A percentile compares a stretch with the other conserved stretches of the same genome.
phyloP scores from a whole-genome alignment of 2,888 invertebrate species.

The Hyalella azteca region DNA sequence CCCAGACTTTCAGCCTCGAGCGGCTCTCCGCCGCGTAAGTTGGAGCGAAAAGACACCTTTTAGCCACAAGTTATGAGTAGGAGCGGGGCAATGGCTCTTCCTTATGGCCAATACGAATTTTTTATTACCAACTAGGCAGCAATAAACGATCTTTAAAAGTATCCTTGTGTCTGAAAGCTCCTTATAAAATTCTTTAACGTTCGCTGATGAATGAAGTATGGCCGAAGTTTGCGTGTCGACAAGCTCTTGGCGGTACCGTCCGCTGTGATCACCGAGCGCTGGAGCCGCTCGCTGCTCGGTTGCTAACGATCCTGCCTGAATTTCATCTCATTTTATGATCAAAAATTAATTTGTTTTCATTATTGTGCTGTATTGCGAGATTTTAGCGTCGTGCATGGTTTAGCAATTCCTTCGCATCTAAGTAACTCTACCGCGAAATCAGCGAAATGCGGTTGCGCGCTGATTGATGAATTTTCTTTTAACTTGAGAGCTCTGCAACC shows the following conservation, averaged over 20 bases:
- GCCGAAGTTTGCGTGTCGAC: not conserved
- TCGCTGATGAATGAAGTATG: not conserved
- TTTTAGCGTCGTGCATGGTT: no score
- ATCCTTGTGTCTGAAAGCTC: not conserved
- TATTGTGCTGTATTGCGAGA: no score
- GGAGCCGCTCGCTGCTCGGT: no score
- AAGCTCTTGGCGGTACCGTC: not conserved
- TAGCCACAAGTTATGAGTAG: slow-evolving; percentile 8
- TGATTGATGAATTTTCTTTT: no score
- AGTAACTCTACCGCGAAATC: no score
- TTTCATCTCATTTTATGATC: no score
- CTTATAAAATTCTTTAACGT: not conserved
- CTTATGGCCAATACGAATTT: slow-evolving; percentile 23
- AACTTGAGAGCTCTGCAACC: no score
- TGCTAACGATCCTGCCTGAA: no score
- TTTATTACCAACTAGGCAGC: slow-evolving; percentile 16
- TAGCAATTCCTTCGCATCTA: no score
- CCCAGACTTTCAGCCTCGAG: slow-evolving; percentile 16
- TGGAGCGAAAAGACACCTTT: slow-evolving; percentile 13
- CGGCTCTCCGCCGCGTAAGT: not conserved
- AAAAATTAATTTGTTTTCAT: no score
- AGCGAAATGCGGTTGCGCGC: no score
- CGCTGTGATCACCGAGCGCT: no score
- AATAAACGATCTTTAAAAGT: slow-evolving; percentile 30
- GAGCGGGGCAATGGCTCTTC: slow-evolving; percentile 3